Percentiles rank a stretch among this genome's conserved stretches.
Conservation (phyloP, 2,113 vertebrate species). For the Thermophis baileyi region DNA sequence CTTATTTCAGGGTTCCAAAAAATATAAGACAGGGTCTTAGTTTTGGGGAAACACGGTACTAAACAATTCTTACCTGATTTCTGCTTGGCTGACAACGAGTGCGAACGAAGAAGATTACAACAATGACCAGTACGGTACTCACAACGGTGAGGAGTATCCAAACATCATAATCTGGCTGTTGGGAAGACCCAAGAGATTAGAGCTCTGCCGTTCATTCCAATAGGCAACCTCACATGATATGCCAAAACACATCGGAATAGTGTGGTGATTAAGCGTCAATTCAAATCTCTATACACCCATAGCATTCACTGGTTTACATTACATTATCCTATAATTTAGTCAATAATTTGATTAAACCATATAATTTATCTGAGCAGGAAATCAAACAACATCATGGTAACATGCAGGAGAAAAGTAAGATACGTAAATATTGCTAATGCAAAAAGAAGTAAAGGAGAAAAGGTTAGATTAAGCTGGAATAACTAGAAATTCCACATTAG, state of each 20-base stretch:
- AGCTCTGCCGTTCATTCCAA: neutral
- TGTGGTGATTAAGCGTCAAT: neutral
- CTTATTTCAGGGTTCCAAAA: too few relatives aligned
- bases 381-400: neutral
- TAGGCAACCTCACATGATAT: neutral
- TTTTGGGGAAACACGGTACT: too few relatives aligned
- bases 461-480: neutral
- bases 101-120: conserved; percentile 83
- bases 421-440: neutral
- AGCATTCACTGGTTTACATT: neutral
- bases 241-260: too few relatives aligned
- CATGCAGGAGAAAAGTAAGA: neutral
- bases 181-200: conserved; percentile 35
- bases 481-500: neutral
- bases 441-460: neutral
- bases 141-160: conserved; percentile 92
- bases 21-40: too few relatives aligned
- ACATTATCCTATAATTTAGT: neutral
- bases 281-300: neutral
- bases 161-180: conserved; percentile 87
- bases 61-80: conserved; percentile 73
- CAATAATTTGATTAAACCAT: neutral
- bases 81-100: conserved; percentile 83
- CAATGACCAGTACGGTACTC: conserved; percentile 81
- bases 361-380: neutral